These are phyloP conservation scores for Sericinus montela DNA, from an alignment of 2,888 invertebrate genomes.

Conservation along the genomic window DNA sequence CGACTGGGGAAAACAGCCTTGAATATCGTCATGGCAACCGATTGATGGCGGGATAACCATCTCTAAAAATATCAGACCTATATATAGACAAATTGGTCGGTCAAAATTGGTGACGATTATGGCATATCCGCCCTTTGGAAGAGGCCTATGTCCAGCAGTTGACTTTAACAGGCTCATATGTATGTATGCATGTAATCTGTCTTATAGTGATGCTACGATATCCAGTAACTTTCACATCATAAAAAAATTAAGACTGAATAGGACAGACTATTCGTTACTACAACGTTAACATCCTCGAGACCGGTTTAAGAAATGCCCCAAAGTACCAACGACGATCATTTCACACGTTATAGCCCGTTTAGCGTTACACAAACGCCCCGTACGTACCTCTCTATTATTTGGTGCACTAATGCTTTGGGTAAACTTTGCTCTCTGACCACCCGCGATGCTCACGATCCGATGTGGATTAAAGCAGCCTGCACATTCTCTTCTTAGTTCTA, in stretches of 20 bases:
- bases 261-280: constrained; percentile 8
- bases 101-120: too few relatives aligned
- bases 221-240: too few relatives aligned
- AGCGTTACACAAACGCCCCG: constrained; percentile 27
- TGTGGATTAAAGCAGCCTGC: not conserved
- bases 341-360: constrained; percentile 37
- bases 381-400: constrained; percentile 33
- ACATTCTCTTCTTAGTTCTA: not conserved
- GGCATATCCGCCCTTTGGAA: too few relatives aligned
- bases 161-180: too few relatives aligned
- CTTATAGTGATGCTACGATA: too few relatives aligned
- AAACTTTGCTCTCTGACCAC: constrained; percentile 37
- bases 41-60: too few relatives aligned
- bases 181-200: too few relatives aligned
- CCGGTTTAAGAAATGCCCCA: constrained; percentile 17
- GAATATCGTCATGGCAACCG: too few relatives aligned
- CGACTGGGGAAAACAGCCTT: too few relatives aligned
- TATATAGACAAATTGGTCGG: too few relatives aligned
- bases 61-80: too few relatives aligned
- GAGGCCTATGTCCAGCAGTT: too few relatives aligned
- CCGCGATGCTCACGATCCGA: constrained; percentile 25
- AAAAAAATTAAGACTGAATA: not conserved
- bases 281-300: constrained; percentile 10
- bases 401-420: constrained; percentile 27
- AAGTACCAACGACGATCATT: constrained; percentile 23